Base-by-base conservation (phyloP, 2,113 vertebrate species). In the Copsychus sechellarum region DNA sequence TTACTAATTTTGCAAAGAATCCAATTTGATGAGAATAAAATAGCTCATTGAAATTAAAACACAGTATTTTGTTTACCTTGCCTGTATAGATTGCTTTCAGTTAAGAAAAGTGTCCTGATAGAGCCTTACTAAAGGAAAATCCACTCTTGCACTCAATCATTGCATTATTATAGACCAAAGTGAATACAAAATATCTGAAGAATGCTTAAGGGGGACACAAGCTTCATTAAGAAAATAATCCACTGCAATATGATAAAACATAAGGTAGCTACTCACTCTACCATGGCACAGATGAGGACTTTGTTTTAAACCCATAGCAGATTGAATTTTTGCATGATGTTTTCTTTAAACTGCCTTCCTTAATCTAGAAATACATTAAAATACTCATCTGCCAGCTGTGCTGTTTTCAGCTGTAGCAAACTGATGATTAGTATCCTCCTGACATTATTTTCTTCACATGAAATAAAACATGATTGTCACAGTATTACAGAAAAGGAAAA, bases 281-380 rank as follows among this genome's bases (percentile, higher is more conserved):
- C 81, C 90, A 77, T 74, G 87, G 89, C 96, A 95, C 95, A 97
- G 96, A 97, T 89, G 95, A 97, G 73, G 78, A 96, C 87, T 98
- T 97, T 90, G 97, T 98, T 98, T 97, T 97, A 97, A 98, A 97
- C 83, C 95, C 92, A 90, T 38, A 94, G 93, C 88, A 97, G 96
- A 98, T 80, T 96, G 96, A 97, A 97, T 96, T 97, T 98, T 97
- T 97, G 94, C 96, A 96, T 95, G 86, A 93, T 96, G 95, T 96
- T 98, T 98, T 97, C 95, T 96, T 97, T 96, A 96, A 97, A 97
- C 86, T 93, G 95, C 93, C 83, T 98, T 97, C 74, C 96, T 97
- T 98, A 97, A 98, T 98, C 97, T 98, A 97, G 97, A 98, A 97
- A 97, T 97, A 92, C 95, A 97, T 98, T 97, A 95, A 98, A 98